phyloP scores from a whole-genome alignment of 2,888 invertebrate genomes.

The Amphipyra tragopoginis region DNA sequence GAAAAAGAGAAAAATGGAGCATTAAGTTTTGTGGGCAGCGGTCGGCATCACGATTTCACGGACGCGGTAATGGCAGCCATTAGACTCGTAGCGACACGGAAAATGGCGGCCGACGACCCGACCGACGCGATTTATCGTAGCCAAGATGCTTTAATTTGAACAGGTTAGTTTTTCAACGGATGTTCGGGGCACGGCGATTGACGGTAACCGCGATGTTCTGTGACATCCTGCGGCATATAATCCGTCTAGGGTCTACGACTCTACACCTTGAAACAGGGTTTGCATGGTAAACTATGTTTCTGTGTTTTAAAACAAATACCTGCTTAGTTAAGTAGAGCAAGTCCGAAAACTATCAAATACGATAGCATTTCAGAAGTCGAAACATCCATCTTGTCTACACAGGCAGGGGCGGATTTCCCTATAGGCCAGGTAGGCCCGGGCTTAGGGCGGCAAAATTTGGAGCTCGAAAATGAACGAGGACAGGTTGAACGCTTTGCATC shows the following conservation, averaged over 20 bases:
- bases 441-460: no score
- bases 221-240: constrained; percentile 37
- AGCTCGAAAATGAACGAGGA: no score
- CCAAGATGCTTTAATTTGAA: constrained; percentile 58
- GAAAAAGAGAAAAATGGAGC: constrained; percentile 76
- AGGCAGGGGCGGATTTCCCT: no score
- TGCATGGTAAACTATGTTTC: no score
- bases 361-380: no score
- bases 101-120: constrained; percentile 80
- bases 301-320: no score
- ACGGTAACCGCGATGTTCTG: constrained; percentile 47
- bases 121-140: constrained; percentile 57
- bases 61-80: constrained; percentile 79
- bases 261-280: neutral
- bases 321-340: no score
- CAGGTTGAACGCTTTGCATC: no score
- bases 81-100: constrained; percentile 79
- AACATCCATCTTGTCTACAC: no score
- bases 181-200: constrained; percentile 48
- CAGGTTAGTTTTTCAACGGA: constrained; percentile 54
- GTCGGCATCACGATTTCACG: constrained; percentile 84
- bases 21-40: constrained; percentile 79
- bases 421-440: no score
- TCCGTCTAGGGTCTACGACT: constrained; percentile 29
- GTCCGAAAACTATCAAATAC: no score